phyloP scores from a whole-genome alignment of 2,797 vertebrate species.

The Notolabrus celidotus region DNA sequence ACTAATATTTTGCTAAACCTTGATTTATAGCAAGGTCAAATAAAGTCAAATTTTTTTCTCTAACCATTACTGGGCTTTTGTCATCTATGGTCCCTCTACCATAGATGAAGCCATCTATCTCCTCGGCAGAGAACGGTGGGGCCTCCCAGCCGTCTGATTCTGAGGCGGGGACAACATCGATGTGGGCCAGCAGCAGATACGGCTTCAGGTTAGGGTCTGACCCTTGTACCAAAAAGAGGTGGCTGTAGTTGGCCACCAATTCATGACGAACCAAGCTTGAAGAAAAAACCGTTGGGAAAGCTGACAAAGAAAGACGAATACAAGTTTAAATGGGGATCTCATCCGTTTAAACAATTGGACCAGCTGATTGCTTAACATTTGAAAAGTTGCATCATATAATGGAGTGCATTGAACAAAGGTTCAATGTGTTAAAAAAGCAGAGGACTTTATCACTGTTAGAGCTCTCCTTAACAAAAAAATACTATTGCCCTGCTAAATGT shows the following conservation, averaged over 20 bases:
- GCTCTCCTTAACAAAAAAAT: too few relatives aligned
- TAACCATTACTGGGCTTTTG: conserved; percentile 92
- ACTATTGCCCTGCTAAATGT: too few relatives aligned
- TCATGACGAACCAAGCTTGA: conserved; percentile 91
- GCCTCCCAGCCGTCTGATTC: conserved; percentile 91
- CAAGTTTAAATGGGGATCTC: background rate
- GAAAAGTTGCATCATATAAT: too few relatives aligned
- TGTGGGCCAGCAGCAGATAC: conserved; percentile 94
- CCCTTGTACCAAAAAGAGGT: conserved; percentile 90
- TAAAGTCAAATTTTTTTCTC: conserved; percentile 9
- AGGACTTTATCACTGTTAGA: too few relatives aligned
- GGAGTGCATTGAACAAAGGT: too few relatives aligned
- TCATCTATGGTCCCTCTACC: conserved; percentile 95
- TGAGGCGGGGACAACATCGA: conserved; percentile 96
- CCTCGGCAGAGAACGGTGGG: conserved; percentile 93
- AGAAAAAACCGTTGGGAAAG: conserved; percentile 91
- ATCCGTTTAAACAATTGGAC: background rate
- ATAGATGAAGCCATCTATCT: conserved; percentile 92
- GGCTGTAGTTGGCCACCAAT: conserved; percentile 90
- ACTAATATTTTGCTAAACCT: background rate
- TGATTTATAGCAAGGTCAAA: background rate
- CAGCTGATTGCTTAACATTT: too few relatives aligned
- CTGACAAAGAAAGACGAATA: conserved; percentile 71
- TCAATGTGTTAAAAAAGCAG: too few relatives aligned
- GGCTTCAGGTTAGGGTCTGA: conserved; percentile 85